Base-by-base conservation (phyloP, 2,888 invertebrate genomes). In the Carabus problematicus region DNA sequence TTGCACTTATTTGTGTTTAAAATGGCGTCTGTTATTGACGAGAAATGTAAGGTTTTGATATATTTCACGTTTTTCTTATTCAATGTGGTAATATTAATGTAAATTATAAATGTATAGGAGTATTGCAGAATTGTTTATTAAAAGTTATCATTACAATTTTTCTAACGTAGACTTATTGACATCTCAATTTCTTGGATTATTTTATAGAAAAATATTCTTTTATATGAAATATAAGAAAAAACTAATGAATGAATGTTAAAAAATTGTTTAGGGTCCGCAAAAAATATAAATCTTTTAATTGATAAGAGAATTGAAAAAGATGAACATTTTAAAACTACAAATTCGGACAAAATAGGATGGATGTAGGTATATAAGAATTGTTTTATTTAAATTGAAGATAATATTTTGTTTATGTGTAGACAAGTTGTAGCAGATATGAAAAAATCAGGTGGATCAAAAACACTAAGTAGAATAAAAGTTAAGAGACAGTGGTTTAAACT, bases 401-500 rank as follows among this genome's bases (percentile, higher is more conserved):
- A 11, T 39, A 49, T 47, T 12, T 40, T 9, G 19, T 47, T 52
- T 66, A 40, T 55, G 41, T 60, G 43, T 14, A 67, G 67, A 29
- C 60, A 60, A 59, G 49, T 67, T 18, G 18, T 60, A 54, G 41
- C 60, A 42, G 67, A 67, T 54, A 12, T 67, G 40, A 59, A 52
- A 52, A 67, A 67, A 54, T 40, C 19, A 9, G 67, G 67, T 42
- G 67, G 41, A 9, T 42, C 67, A 41, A 41, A 60, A n/a, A 12
- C 19, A 11, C 41, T 67, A 42, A 67, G 60, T 16, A 49, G 67
- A 43, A 19, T 67, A 9, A 60, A 67, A 43, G 54, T 60, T 19
- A 59, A 55, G 42, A 49, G 49, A 60, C 67, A 67, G 42, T 67
- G 67, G 67, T 60, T 54, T 7, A 60, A 54, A 67, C 49, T 67